Conservation (phyloP, 2,113 vertebrate genomes). For the Ardeotis arabs region DNA sequence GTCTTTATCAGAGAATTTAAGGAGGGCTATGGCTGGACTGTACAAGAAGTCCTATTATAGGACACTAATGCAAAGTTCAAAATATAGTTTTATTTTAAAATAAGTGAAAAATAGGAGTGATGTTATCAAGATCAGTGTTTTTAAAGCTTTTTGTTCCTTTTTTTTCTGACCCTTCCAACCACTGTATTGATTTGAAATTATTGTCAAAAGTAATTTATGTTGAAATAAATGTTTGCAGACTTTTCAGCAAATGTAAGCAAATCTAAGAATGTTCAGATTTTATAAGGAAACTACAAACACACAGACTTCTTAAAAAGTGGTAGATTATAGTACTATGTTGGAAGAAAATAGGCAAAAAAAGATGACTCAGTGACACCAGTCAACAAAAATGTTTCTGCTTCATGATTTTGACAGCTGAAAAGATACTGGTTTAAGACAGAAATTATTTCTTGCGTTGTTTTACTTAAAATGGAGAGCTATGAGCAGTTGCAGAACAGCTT, state of each 20-base stretch:
- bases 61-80: background rate
- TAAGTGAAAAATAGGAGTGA: background rate
- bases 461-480: background rate
- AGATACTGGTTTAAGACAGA: background rate
- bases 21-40: background rate
- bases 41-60: background rate
- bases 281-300: background rate
- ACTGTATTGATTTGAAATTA: background rate
- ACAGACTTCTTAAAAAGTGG: background rate
- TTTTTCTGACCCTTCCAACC: background rate
- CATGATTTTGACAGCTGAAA: background rate
- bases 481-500: background rate
- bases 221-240: slow-evolving; percentile 14
- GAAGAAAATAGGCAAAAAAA: background rate
- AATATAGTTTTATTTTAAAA: background rate
- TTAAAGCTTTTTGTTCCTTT: background rate
- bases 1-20: background rate
- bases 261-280: background rate
- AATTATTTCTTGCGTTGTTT: background rate
- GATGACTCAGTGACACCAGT: background rate
- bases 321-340: background rate
- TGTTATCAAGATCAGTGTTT: background rate
- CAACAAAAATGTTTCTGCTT: background rate
- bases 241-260: slow-evolving; percentile 6
- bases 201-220: background rate